A percentile compares a stretch with the other conserved stretches of the same genome.
These are phyloP conservation scores for Trissolcus basalis DNA, from an alignment of 1,140 invertebrate genomes.

Conservation along the genomic window DNA sequence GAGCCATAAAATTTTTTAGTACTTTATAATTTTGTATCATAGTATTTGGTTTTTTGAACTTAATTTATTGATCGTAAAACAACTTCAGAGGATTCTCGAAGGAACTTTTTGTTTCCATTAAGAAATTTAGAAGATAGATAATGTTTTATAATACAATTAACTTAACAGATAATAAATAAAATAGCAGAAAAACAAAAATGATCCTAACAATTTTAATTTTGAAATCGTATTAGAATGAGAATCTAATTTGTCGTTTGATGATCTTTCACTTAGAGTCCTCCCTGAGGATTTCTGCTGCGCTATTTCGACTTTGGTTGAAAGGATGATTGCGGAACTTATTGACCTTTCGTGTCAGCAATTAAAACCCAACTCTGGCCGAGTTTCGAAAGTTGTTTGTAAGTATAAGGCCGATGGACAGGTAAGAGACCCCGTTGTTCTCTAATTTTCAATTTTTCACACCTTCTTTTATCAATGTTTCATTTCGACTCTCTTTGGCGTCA, in stretches of 20 bases:
- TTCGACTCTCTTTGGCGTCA: slow-evolving; percentile 1
- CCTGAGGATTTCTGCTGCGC: slow-evolving; percentile 63
- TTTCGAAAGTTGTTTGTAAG: slow-evolving; percentile 32
- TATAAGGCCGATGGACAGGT: slow-evolving; percentile 41
- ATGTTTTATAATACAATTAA: too few species aligned
- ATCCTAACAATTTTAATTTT: slow-evolving; percentile 31
- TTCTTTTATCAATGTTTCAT: slow-evolving; percentile 1
- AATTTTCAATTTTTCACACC: background rate
- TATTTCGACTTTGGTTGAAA: slow-evolving; percentile 38
- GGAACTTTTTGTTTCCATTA: slow-evolving; percentile 1
- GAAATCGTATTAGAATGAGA: slow-evolving; percentile 32
- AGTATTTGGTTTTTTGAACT: slow-evolving; percentile 9
- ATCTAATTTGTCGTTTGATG: slow-evolving; percentile 76
- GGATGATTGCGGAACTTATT: slow-evolving; percentile 38
- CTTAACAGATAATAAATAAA: background rate
- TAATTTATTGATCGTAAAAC: slow-evolving; percentile 17
- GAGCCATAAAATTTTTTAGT: slow-evolving; percentile 8
- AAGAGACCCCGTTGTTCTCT: slow-evolving; percentile 29
- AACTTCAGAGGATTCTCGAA: slow-evolving; percentile 18
- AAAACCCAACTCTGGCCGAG: slow-evolving; percentile 31
- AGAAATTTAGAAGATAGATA: too few species aligned
- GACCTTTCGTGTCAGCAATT: slow-evolving; percentile 26
- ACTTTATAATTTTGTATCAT: slow-evolving; percentile 6
- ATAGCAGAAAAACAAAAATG: background rate
- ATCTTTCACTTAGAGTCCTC: slow-evolving; percentile 77